These are phyloP conservation scores for Aethina tumida DNA, from an alignment of 1,140 invertebrate genomes.

Conservation along the genomic window DNA sequence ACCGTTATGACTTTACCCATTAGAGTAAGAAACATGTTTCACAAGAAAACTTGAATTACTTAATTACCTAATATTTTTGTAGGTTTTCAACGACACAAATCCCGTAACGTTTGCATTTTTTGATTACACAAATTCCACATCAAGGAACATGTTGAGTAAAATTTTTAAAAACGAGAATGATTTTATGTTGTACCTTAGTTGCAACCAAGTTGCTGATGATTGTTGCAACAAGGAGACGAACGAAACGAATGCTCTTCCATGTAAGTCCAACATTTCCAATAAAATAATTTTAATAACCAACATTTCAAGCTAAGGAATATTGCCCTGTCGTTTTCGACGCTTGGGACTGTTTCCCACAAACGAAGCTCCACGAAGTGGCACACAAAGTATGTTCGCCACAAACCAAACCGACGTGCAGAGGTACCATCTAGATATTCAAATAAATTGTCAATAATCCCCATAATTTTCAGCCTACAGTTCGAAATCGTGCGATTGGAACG, in stretches of 20 bases:
- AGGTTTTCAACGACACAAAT: no score
- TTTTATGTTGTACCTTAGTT: conserved; percentile 20
- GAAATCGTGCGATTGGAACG: conserved; percentile 40
- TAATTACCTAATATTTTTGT: no score
- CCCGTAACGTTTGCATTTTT: no score
- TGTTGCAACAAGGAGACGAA: conserved; percentile 22
- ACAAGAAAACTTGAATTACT: no score
- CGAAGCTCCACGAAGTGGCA: conserved; percentile 38
- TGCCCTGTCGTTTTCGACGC: conserved; percentile 43
- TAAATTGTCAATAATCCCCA: no score
- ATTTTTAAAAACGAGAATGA: conserved; percentile 16
- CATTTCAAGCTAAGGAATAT: conserved; percentile 19
- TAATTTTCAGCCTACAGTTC: conserved; percentile 33
- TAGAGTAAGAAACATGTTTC: no score
- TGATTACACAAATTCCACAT: conserved; percentile 18
- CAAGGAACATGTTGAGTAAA: conserved; percentile 8
- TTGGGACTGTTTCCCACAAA: conserved; percentile 42
- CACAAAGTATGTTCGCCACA: no score
- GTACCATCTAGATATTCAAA: no score
- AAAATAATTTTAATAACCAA: no score
- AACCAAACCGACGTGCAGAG: no score
- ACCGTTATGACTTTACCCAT: no score
- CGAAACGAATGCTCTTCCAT: conserved; percentile 14
- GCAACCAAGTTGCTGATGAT: conserved; percentile 18
- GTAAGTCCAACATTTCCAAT: conserved; percentile 11